Evolutionary conservation across 2,888 invertebrate species (phyloP).

Genomic region (Trisateles emortualis): DNA sequence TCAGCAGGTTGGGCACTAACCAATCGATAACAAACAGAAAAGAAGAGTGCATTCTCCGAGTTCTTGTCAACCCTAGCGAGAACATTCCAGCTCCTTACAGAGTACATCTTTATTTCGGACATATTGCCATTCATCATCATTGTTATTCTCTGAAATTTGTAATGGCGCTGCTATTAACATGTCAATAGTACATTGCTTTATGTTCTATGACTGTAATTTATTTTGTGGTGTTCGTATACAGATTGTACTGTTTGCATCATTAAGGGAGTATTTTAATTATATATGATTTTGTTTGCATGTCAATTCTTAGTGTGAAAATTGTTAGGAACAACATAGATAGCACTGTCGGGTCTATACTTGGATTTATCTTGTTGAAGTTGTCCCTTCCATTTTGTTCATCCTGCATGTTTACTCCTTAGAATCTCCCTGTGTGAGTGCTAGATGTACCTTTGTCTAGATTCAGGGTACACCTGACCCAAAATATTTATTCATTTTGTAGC

Average conservation of each 20-base stretch:
- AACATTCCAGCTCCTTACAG: slow-evolving; percentile 44
- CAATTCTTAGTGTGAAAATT: not conserved
- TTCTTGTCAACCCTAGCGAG: slow-evolving; percentile 54
- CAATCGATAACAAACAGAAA: no score
- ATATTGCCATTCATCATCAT: slow-evolving; percentile 72
- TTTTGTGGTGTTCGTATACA: slow-evolving; percentile 18
- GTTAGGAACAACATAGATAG: no score
- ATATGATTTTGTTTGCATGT: not conserved
- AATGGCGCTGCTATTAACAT: slow-evolving; percentile 56
- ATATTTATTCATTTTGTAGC: no score
- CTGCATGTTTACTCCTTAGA: no score
- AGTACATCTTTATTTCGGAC: slow-evolving; percentile 71
- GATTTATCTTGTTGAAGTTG: no score
- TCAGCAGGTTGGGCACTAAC: no score
- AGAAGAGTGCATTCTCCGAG: not conserved
- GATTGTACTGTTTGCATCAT: slow-evolving; percentile 5
- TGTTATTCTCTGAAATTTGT: slow-evolving; percentile 71
- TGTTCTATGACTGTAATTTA: slow-evolving; percentile 33
- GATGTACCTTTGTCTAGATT: no score
- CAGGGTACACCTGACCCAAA: no score
- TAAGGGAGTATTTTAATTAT: slow-evolving; percentile 1
- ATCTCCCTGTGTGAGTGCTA: no score
- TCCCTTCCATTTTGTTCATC: no score
- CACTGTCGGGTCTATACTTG: no score
- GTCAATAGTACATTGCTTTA: slow-evolving; percentile 50